Evolutionary conservation across 2,888 invertebrate species (phyloP).

Genomic region (Hecatera dysodea): DNA sequence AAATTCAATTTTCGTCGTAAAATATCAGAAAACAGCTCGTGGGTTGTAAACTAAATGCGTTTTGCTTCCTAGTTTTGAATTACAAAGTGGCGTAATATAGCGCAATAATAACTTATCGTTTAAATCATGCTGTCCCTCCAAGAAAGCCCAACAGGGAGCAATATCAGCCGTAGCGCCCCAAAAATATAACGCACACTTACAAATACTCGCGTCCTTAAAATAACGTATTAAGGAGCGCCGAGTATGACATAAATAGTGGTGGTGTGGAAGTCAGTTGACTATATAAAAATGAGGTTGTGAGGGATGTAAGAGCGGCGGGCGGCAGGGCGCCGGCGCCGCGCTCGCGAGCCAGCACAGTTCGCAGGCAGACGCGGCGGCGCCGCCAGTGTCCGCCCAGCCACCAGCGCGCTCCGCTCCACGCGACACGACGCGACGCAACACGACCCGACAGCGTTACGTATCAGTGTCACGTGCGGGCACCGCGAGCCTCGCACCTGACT

Average conservation of each 20-base stretch:
- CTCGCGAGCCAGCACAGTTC: constrained; percentile 81
- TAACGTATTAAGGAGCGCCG: constrained; percentile 88
- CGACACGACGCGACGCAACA: constrained; percentile 56
- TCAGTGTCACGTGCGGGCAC: constrained; percentile 67
- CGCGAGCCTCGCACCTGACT: constrained; percentile 37
- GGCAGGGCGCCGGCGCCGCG: constrained; percentile 89
- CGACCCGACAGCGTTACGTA: constrained; percentile 54
- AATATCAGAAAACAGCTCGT: not conserved
- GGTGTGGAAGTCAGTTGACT: constrained; percentile 90
- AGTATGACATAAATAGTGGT: constrained; percentile 90
- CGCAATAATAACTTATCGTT: constrained; percentile 74
- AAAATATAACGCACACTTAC: constrained; percentile 84
- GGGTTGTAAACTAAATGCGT: constrained; percentile 6
- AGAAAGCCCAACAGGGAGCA: constrained; percentile 77
- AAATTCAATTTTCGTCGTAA: constrained; percentile 1
- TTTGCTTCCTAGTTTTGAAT: constrained; percentile 32
- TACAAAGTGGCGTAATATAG: constrained; percentile 54
- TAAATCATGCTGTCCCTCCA: constrained; percentile 76
- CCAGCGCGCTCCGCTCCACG: constrained; percentile 70
- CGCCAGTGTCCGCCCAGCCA: constrained; percentile 81
- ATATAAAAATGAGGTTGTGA: constrained; percentile 89
- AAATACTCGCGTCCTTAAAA: constrained; percentile 87
- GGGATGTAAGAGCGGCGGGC: constrained; percentile 81
- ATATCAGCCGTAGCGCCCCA: constrained; percentile 76
- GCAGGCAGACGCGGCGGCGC: constrained; percentile 87